Evolutionary conservation across 1,140 invertebrate species (phyloP), one percentile per base, ranked within the genome.

Genomic region (Eubasilissa regina): DNA sequence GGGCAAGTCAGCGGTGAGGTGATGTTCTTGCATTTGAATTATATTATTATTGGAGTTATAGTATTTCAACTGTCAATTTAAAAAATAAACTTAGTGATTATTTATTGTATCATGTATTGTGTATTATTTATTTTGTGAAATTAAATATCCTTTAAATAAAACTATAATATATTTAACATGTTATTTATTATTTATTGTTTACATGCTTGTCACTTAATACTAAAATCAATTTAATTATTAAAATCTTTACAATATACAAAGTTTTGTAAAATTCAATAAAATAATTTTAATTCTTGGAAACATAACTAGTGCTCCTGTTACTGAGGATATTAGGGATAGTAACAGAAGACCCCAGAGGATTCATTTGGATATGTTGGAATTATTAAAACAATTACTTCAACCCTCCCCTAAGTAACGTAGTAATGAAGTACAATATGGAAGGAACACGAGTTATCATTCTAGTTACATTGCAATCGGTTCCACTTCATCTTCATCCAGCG

Each of bases 221-320:
- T 79, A 81, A 82, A 84, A 80, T 81, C 82, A 75, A 77, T 60
- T 80, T 78, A 56, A 81, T 83, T 66, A 77, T 81, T 81, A 90
- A 90, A 87, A 89, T 88, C 87, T 89, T 87, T 89, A 89, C 88
- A 89, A 89, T 89, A 89, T 89, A 89, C 87, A 89, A 88, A 86
- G 86, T 87, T 84, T 88, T 87, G 86, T 84, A 89, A 88, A 88
- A 87, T 88, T 75, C 86, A 86, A 88, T 89, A 89, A 88, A 89
- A 88, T 89, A 89, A 88, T 86, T 87, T 86, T 89, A 55, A 87
- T 87, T 87, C 87, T 87, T 88, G 80, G 87, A 88, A 88, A 88
- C 86, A 86, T 89, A 89, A 88, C 85, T 88, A 79, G 68, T 43
- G 53, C 51, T 72, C 55, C 77, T 78, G 68, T 60, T 17, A 78